phyloP scores from a whole-genome alignment of 2,797 vertebrate genomes.

The Danio albolineatus region DNA sequence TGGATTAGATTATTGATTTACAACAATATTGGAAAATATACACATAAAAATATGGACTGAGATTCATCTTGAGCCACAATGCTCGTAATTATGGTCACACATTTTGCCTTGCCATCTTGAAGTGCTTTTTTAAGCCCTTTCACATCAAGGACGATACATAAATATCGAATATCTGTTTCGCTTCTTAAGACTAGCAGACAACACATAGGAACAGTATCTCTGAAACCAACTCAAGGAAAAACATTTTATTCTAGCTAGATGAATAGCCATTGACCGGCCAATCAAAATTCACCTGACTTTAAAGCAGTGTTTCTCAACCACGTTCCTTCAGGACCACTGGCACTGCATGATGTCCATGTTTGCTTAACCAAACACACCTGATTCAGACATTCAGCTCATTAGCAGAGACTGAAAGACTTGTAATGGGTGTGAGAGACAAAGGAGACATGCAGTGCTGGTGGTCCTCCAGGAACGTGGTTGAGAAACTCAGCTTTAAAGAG shows the following conservation, averaged over 20 bases:
- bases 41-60: not conserved
- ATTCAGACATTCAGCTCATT: no score
- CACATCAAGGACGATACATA: not conserved
- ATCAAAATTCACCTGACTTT: not conserved
- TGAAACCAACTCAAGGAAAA: not conserved
- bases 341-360: no score
- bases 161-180: not conserved
- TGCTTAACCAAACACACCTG: no score
- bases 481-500: not conserved
- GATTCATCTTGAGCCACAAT: slow-evolving; percentile 4
- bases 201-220: not conserved
- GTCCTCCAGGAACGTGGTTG: no score
- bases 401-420: no score
- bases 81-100: slow-evolving; percentile 60
- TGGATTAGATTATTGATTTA: not conserved
- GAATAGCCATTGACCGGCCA: no score
- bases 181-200: not conserved
- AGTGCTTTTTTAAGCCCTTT: not conserved
- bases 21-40: not conserved
- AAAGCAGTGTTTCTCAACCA: no score
- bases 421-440: no score
- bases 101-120: slow-evolving; percentile 55
- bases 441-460: no score
- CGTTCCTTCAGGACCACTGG: no score
- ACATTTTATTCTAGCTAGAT: not conserved